A percentile compares a stretch with the other conserved stretches of the same genome.
These are phyloP conservation scores for Merops nubicus DNA, from an alignment of 2,113 vertebrate species.

Conservation along the genomic window DNA sequence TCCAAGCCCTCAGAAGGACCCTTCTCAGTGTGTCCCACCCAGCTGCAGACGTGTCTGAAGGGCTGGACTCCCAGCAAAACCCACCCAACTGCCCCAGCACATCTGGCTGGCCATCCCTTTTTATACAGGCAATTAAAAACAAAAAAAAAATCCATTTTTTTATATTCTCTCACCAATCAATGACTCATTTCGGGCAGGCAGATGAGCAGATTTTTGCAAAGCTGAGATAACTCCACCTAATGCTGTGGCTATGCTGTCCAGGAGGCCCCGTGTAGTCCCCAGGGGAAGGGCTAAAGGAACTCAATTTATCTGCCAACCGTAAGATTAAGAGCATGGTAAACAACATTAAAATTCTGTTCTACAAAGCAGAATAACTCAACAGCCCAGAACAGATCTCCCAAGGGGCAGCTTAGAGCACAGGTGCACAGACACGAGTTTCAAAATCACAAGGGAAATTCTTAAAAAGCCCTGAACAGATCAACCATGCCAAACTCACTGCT, in stretches of 20 bases:
- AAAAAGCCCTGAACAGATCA: background rate
- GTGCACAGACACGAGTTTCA: background rate
- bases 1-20: background rate
- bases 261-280: background rate
- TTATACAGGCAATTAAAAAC: background rate
- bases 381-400: background rate
- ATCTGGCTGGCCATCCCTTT: background rate
- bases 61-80: background rate
- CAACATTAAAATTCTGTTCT: conserved; percentile 17
- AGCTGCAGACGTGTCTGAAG: background rate
- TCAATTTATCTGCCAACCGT: background rate
- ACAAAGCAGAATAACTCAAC: background rate
- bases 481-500: background rate
- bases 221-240: conserved; percentile 26
- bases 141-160: background rate
- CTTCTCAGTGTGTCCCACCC: background rate
- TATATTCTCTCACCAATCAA: background rate
- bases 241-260: background rate
- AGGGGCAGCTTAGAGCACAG: background rate
- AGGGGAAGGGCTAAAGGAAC: background rate
- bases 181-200: background rate
- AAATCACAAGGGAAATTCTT: background rate
- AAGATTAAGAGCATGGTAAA: conserved; percentile 17
- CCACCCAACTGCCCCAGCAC: background rate
- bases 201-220: background rate